These are phyloP conservation scores for Coelopa frigida DNA, from an alignment of 1,140 invertebrate species.

Conservation along the genomic window DNA sequence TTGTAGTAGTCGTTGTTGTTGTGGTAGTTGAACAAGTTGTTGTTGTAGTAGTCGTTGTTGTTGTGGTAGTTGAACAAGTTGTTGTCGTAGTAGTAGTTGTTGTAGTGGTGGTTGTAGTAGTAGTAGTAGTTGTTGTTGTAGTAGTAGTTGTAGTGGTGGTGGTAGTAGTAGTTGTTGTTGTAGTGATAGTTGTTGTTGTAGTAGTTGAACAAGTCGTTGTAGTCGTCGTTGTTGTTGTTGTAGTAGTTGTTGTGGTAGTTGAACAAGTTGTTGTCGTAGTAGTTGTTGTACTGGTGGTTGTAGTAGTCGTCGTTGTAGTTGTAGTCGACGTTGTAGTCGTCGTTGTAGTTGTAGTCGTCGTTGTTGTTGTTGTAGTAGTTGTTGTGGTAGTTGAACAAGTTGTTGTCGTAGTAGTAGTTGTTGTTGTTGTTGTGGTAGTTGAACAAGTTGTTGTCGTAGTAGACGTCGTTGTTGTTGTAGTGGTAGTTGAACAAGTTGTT, in stretches of 20 bases:
- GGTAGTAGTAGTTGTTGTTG: neutral
- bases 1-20: neutral
- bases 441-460: too few species aligned
- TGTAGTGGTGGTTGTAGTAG: neutral
- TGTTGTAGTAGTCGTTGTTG: too few species aligned
- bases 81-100: neutral
- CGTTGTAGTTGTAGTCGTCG: conserved; percentile 8
- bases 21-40: too few species aligned
- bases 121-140: neutral
- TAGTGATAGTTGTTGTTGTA: conserved; percentile 2
- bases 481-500: too few species aligned
- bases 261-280: too few species aligned
- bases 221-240: neutral
- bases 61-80: neutral
- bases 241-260: too few species aligned
- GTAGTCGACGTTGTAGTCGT: neutral
- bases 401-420: conserved; percentile 11
- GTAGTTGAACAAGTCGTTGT: conserved; percentile 6
- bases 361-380: conserved; percentile 1
- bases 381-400: too few species aligned
- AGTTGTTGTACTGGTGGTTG: too few species aligned
- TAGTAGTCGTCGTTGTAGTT: conserved; percentile 1
- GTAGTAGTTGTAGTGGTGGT: neutral
- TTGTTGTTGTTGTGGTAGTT: conserved; percentile 2
- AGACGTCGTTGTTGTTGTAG: too few species aligned